Conservation (phyloP, 2,888 invertebrate genomes). For the Drosophila melanosoma region DNA sequence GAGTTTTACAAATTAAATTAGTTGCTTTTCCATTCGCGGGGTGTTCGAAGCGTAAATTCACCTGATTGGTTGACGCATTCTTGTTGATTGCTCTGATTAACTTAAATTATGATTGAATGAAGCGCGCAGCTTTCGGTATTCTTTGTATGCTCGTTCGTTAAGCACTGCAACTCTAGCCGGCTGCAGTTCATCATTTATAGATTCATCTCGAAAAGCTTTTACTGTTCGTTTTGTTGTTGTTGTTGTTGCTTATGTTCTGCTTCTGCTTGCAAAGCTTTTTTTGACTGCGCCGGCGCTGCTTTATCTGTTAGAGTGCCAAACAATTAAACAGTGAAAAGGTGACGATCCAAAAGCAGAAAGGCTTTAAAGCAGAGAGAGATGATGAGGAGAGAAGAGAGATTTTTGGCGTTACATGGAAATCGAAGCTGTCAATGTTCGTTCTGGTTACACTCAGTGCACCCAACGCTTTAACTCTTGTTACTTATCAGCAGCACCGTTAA, state of each 20-base stretch:
- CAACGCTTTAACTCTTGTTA: constrained; percentile 30
- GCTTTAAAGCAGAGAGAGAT: background rate
- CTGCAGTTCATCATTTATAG: constrained; percentile 63
- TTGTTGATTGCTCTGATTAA: constrained; percentile 6
- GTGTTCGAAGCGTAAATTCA: constrained; percentile 2
- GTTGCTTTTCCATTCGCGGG: background rate
- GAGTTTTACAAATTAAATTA: constrained; percentile 4
- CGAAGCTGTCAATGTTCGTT: constrained; percentile 25
- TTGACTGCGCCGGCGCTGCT: constrained; percentile 54
- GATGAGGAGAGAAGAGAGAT: background rate
- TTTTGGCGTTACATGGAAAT: constrained; percentile 1
- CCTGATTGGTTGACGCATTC: constrained; percentile 32
- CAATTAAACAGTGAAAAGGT: constrained; percentile 57
- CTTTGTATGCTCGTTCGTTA: constrained; percentile 19
- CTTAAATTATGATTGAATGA: background rate
- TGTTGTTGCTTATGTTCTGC: constrained; percentile 17
- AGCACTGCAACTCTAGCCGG: constrained; percentile 52
- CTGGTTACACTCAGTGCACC: constrained; percentile 49
- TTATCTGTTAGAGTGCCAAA: constrained; percentile 29
- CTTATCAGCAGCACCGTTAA: constrained; percentile 36
- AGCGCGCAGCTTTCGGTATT: constrained; percentile 9
- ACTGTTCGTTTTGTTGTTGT: constrained; percentile 5
- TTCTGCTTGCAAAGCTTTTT: constrained; percentile 53
- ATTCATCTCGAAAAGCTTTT: constrained; percentile 61
- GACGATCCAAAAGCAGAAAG: constrained; percentile 48